phyloP scores from a whole-genome alignment of 2,113 vertebrate species.

The Brienomyrus longianalis region DNA sequence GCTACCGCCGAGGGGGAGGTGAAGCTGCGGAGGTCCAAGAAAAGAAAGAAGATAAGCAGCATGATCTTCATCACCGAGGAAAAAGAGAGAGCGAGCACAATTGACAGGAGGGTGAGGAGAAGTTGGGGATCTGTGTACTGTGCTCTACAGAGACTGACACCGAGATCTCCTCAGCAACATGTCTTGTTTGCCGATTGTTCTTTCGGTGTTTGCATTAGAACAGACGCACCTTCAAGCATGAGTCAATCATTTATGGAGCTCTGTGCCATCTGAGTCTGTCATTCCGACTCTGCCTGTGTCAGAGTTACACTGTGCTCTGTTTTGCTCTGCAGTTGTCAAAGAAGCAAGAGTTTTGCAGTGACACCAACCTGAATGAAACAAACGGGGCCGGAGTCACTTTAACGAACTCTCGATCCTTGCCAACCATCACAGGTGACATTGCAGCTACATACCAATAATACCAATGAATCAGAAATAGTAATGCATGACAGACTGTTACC shows the following conservation, averaged over 20 bases:
- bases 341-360: slow-evolving; percentile 93
- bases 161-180: neutral
- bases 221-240: neutral
- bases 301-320: slow-evolving; percentile 32
- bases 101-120: slow-evolving; percentile 58
- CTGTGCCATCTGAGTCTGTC: neutral
- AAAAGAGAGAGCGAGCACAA: slow-evolving; percentile 47
- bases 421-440: slow-evolving; percentile 79
- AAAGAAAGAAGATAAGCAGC: slow-evolving; percentile 85
- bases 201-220: neutral
- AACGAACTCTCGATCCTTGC: slow-evolving; percentile 81
- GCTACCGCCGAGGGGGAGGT: slow-evolving; percentile 72
- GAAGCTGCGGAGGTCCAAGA: slow-evolving; percentile 80
- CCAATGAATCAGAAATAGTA: neutral
- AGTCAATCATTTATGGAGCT: neutral
- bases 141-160: neutral
- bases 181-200: neutral
- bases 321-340: slow-evolving; percentile 75
- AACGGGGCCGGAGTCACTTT: slow-evolving; percentile 53
- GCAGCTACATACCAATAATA: neutral
- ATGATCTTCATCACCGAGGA: slow-evolving; percentile 89
- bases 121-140: neutral
- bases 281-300: no score
- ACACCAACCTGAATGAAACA: slow-evolving; percentile 88
- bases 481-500: neutral